Conservation (phyloP, 2,797 vertebrate genomes). For the Silurus lanzhouensis region DNA sequence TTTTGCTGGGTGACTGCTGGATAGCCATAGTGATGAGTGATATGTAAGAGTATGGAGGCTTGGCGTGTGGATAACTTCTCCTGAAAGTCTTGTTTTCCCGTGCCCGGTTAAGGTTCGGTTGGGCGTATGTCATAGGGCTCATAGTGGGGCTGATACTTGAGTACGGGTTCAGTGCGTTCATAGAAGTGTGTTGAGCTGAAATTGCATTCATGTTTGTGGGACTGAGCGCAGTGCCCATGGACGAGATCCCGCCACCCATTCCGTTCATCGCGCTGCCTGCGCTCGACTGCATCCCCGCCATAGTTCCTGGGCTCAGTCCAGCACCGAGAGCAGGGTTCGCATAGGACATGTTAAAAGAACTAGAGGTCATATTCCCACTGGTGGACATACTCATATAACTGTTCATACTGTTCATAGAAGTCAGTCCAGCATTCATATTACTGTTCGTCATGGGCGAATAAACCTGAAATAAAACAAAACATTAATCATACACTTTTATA, state of each 20-base stretch:
- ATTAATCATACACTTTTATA: background rate
- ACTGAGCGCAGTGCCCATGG: conserved; percentile 87
- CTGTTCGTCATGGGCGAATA: conserved; percentile 88
- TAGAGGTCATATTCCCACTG: conserved; percentile 83
- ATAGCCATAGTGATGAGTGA: conserved; percentile 98
- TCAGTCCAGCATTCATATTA: conserved; percentile 90
- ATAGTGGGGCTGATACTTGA: conserved; percentile 87
- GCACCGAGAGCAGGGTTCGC: conserved; percentile 82
- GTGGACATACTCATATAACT: conserved; percentile 87
- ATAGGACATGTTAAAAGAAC: conserved; percentile 89
- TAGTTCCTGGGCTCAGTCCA: conserved; percentile 80
- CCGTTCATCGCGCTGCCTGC: conserved; percentile 81
- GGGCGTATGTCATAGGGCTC: conserved; percentile 88
- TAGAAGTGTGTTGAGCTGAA: conserved; percentile 82
- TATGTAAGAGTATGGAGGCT: conserved; percentile 96
- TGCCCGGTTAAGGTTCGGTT: conserved; percentile 81
- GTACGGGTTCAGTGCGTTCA: conserved; percentile 88
- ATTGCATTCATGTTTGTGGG: conserved; percentile 83
- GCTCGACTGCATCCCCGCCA: conserved; percentile 81
- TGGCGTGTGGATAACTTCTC: conserved; percentile 94
- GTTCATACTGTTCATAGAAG: conserved; percentile 92
- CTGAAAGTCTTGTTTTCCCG: conserved; percentile 89
- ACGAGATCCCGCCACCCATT: conserved; percentile 79
- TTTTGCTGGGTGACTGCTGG: conserved; percentile 93
- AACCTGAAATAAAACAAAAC: conserved; percentile 67